Conservation (phyloP, 2,113 vertebrate species). For the Zonotrichia leucophrys region DNA sequence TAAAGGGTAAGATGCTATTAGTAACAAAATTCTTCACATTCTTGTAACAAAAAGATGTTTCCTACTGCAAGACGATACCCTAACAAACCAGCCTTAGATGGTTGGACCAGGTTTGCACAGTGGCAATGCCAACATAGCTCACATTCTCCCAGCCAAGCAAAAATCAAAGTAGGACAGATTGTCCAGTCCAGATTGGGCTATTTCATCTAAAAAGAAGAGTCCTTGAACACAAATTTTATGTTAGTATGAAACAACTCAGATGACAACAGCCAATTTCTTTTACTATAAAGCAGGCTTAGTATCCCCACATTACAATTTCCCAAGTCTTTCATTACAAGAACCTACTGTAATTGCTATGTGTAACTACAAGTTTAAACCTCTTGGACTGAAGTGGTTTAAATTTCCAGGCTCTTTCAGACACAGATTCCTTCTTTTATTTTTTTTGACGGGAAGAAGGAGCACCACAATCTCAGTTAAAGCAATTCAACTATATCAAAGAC, state of each 20-base stretch:
- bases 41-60: conserved; percentile 1
- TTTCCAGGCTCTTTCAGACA: conserved; percentile 13
- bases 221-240: neutral
- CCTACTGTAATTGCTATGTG: conserved; percentile 8
- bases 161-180: neutral
- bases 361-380: neutral
- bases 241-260: neutral
- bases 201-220: conserved; percentile 20
- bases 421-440: neutral
- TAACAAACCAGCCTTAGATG: conserved; percentile 40
- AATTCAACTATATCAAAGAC: neutral
- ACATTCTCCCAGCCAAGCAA: neutral
- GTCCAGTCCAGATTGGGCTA: neutral
- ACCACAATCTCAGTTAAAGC: neutral
- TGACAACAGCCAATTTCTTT: neutral
- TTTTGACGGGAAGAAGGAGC: neutral
- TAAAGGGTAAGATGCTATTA: conserved; percentile 26
- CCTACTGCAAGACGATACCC: neutral
- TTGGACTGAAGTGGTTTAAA: conserved; percentile 10
- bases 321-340: conserved; percentile 12
- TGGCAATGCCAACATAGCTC: neutral
- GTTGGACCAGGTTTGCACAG: neutral
- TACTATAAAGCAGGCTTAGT: neutral
- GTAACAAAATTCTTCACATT: conserved; percentile 44
- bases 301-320: neutral